Evolutionary conservation across 1,140 invertebrate species (phyloP).

Genomic region (Eriosoma lanigerum): DNA sequence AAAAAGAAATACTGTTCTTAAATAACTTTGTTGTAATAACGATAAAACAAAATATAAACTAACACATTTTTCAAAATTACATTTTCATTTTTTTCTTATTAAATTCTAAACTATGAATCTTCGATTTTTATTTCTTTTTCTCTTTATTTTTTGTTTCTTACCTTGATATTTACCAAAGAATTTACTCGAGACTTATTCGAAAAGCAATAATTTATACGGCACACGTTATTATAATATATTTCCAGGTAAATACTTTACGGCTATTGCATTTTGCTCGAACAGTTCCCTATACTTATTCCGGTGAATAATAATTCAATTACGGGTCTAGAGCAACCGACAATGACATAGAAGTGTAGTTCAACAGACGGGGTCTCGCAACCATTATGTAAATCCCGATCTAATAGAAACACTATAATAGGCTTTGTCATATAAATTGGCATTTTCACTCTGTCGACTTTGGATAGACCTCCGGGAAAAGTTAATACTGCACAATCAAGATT

Average conservation of each 20-base stretch:
- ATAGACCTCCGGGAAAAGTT: constrained; percentile 17
- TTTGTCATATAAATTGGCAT: constrained; percentile 52
- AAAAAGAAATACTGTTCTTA: too few relatives aligned
- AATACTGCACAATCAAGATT: background rate
- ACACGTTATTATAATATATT: constrained; percentile 6
- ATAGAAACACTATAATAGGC: constrained; percentile 51
- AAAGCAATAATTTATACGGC: background rate
- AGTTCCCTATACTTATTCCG: constrained; percentile 34
- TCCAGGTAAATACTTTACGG: constrained; percentile 40
- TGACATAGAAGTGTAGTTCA: constrained; percentile 22
- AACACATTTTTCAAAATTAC: too few relatives aligned
- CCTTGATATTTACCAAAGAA: too few relatives aligned
- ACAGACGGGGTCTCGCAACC: constrained; percentile 15
- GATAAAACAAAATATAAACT: too few relatives aligned
- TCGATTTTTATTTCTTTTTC: too few relatives aligned
- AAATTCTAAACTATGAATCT: too few relatives aligned
- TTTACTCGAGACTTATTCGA: background rate
- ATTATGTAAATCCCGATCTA: constrained; percentile 50
- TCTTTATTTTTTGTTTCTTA: too few relatives aligned
- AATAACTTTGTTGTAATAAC: too few relatives aligned
- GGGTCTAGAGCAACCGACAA: constrained; percentile 29
- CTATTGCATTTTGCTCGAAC: background rate
- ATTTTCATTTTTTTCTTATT: too few relatives aligned
- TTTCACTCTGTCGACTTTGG: constrained; percentile 39
- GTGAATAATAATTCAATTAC: constrained; percentile 52